Evolutionary conservation across 2,797 vertebrate species (phyloP).

Genomic region (Mormyrus proboscirostris): DNA sequence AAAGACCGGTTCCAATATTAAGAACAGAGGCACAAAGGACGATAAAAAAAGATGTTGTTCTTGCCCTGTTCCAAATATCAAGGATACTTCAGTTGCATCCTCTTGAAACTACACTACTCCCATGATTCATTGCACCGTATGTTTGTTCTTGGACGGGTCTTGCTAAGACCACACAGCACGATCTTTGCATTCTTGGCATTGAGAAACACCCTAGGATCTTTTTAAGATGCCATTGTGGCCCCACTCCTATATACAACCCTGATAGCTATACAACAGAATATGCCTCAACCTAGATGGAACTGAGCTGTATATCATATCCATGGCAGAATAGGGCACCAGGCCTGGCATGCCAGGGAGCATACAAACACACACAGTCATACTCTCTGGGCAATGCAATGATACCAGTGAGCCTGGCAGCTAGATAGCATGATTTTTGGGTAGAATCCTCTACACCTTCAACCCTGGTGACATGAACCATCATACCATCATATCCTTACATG

Average conservation of each 20-base stretch:
- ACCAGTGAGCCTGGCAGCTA: not conserved
- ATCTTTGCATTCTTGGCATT: not conserved
- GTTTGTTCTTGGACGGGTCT: not conserved
- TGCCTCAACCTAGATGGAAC: not conserved
- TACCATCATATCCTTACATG: not conserved
- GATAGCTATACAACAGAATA: not conserved
- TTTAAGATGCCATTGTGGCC: not conserved
- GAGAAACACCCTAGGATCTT: not conserved
- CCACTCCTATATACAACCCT: not conserved
- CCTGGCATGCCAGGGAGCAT: not conserved
- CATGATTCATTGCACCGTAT: not conserved
- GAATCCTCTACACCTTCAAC: not conserved
- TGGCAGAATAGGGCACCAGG: not conserved
- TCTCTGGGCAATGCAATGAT: not conserved
- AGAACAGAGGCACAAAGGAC: not conserved
- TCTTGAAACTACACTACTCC: not conserved
- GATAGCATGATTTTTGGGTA: not conserved
- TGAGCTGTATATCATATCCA: not conserved
- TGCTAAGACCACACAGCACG: not conserved
- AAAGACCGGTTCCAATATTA: not conserved
- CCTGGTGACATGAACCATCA: not conserved
- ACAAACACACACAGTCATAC: not conserved
- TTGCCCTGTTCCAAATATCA: not conserved
- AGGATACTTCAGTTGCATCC: not conserved
- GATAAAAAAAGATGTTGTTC: not conserved